Percentiles rank a stretch among this genome's conserved stretches.
Evolutionary conservation across 2,113 vertebrate genomes (phyloP).

Genomic region (Lucifuga dentata): DNA sequence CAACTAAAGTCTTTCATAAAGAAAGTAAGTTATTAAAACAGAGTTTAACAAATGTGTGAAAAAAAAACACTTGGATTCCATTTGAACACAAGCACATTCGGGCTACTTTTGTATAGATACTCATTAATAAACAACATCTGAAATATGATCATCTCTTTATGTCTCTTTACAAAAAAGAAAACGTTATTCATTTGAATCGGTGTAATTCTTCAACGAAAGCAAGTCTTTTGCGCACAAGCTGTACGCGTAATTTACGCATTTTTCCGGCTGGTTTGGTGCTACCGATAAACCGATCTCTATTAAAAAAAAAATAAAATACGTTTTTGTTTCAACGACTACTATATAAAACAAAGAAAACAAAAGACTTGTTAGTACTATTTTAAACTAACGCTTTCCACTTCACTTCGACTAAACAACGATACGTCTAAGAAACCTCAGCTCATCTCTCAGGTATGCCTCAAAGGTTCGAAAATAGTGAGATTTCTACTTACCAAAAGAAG

Average conservation of each 20-base stretch:
- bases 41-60: background rate
- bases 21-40: conserved; percentile 29
- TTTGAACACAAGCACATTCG: no score
- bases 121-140: background rate
- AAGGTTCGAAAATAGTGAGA: background rate
- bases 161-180: background rate
- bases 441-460: background rate
- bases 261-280: background rate
- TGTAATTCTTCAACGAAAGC: background rate
- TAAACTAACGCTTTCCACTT: no score
- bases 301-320: no score
- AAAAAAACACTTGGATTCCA: background rate
- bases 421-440: background rate
- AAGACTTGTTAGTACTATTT: no score
- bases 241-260: background rate
- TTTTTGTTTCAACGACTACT: no score
- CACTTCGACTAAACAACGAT: no score
- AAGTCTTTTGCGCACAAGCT: conserved; percentile 39
- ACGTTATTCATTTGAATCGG: background rate
- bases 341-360: background rate
- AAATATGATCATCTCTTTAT: fast-evolving
- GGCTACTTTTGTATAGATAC: background rate
- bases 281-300: no score
- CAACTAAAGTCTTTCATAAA: background rate
- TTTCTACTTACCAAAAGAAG: conserved; percentile 52